Conservation (phyloP, 37 sponge, comb jelly and placozoan genomes). For the Haliclona indistincta region DNA sequence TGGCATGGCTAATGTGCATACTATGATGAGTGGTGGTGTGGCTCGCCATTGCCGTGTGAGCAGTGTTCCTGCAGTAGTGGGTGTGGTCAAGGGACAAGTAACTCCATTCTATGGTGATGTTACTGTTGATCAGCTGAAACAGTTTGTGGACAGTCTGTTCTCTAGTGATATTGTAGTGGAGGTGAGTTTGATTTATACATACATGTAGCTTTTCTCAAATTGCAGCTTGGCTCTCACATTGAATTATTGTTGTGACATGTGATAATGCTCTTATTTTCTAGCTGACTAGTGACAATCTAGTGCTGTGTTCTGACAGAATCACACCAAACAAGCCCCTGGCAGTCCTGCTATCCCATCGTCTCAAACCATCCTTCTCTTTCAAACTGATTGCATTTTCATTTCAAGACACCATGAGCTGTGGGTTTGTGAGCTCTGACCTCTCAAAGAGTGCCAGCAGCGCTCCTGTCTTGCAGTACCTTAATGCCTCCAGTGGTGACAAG, state of each 20-base stretch:
- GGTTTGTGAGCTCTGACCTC: conserved; percentile 19
- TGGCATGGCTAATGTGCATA: conserved; percentile 53
- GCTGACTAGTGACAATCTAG: background rate
- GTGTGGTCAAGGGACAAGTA: conserved; percentile 43
- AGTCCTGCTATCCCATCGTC: conserved; percentile 24
- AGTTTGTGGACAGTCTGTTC: background rate
- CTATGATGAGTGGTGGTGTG: conserved; percentile 7
- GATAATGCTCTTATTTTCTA: conserved; percentile 5
- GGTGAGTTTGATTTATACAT: no score
- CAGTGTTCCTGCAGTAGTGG: conserved; percentile 57
- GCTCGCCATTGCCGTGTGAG: conserved; percentile 37
- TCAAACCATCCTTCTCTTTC: conserved; percentile 40
- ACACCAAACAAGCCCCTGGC: conserved; percentile 40
- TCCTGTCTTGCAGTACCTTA: conserved; percentile 1
- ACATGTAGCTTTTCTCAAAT: background rate
- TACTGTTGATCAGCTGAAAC: conserved; percentile 3
- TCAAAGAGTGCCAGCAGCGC: background rate
- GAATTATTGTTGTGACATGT: no score
- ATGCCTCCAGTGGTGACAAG: conserved; percentile 11
- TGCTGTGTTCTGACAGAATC: conserved; percentile 25
- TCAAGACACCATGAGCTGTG: conserved; percentile 31
- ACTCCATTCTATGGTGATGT: conserved; percentile 18
- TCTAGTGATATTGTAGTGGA: no score
- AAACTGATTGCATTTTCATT: conserved; percentile 33
- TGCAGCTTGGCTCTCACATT: no score